A percentile compares a stretch with the other conserved stretches of the same genome.
Evolutionary conservation across 2,888 invertebrate genomes (phyloP).

Genomic region (Malthinus flaveolus): DNA sequence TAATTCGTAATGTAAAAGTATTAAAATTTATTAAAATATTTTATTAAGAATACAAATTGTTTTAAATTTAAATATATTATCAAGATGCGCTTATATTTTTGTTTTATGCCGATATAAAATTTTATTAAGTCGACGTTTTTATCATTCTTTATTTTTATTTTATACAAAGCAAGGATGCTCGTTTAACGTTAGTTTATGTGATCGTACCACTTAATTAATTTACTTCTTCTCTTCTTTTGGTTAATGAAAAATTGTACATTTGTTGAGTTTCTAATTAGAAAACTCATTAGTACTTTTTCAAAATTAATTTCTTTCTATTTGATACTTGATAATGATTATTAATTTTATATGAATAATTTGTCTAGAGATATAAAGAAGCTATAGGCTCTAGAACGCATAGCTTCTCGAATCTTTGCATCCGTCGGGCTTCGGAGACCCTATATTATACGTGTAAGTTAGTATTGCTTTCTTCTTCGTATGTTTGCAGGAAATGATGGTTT

Average conservation of each 20-base stretch:
- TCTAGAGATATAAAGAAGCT: too few relatives aligned
- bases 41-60: slow-evolving; percentile 30
- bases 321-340: too few relatives aligned
- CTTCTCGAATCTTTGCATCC: too few relatives aligned
- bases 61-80: slow-evolving; percentile 34
- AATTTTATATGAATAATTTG: too few relatives aligned
- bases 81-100: slow-evolving; percentile 24
- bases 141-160: slow-evolving; percentile 7
- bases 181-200: slow-evolving; percentile 10
- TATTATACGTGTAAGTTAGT: too few relatives aligned
- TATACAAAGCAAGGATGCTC: slow-evolving; percentile 8
- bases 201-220: neutral
- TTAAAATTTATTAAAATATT: slow-evolving; percentile 30
- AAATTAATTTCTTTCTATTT: too few relatives aligned
- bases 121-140: slow-evolving; percentile 27
- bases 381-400: too few relatives aligned
- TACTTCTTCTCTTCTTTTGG: slow-evolving; percentile 43
- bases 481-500: too few relatives aligned
- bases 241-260: slow-evolving; percentile 42
- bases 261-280: too few relatives aligned
- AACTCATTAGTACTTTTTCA: too few relatives aligned
- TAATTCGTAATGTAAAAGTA: slow-evolving; percentile 33
- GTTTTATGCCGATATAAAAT: slow-evolving; percentile 31
- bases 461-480: too few relatives aligned
- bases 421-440: too few relatives aligned